Conservation (phyloP, 1,140 invertebrate species). For the Pantala flavescens region DNA sequence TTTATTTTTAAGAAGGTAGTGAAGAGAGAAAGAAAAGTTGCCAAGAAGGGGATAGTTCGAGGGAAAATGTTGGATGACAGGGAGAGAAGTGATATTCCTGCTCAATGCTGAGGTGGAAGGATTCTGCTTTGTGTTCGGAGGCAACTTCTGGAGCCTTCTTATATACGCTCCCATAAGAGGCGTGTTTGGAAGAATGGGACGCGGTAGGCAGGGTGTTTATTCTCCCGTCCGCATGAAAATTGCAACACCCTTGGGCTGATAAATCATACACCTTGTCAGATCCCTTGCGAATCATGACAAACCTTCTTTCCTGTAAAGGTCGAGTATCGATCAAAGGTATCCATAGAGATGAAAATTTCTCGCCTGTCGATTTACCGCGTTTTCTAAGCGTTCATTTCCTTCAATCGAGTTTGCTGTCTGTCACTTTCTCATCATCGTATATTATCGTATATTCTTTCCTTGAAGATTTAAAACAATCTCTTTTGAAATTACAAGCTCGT, state of each 20-base stretch:
- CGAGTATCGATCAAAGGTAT: not conserved
- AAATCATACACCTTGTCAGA: slow-evolving; percentile 9
- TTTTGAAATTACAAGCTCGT: no score
- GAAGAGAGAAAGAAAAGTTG: not conserved
- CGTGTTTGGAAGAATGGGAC: not conserved
- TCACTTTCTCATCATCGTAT: no score
- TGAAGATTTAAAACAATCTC: no score
- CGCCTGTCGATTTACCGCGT: no score
- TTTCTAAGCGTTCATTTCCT: no score
- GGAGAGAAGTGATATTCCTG: not conserved
- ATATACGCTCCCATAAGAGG: slow-evolving; percentile 1
- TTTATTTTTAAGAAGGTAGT: no score
- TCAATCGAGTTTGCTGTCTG: no score
- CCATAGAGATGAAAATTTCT: no score
- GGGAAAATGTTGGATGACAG: not conserved
- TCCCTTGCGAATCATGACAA: not conserved
- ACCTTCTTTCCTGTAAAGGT: not conserved
- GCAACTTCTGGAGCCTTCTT: not conserved
- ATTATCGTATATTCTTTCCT: no score
- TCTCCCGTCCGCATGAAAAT: not conserved
- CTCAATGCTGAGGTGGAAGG: not conserved
- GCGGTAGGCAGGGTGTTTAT: not conserved
- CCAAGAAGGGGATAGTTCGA: not conserved
- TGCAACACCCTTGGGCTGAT: slow-evolving; percentile 7
- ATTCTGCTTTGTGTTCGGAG: not conserved